These are phyloP conservation scores for Podargus strigoides DNA, from an alignment of 2,797 vertebrate genomes.

Conservation along the genomic window DNA sequence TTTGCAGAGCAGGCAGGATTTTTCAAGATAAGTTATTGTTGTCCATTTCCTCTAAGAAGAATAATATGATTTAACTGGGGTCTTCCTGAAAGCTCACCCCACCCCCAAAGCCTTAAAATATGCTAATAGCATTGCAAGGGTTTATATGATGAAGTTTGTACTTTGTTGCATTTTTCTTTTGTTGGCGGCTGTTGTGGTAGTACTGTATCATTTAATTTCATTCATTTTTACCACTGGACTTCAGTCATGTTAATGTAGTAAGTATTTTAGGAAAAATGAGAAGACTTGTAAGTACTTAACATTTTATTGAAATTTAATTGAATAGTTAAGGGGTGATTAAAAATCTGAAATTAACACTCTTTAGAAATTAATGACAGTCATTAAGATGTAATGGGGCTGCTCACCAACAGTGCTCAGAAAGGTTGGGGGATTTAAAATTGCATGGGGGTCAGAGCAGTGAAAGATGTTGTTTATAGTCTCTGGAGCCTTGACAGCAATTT, in stretches of 20 bases:
- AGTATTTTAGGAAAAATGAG: conserved; percentile 85
- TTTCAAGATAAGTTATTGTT: background rate
- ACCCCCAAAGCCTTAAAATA: conserved; percentile 7
- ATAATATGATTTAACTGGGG: background rate
- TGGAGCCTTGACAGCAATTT: conserved; percentile 77
- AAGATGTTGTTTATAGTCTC: conserved; percentile 84
- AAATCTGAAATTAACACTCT: conserved; percentile 89
- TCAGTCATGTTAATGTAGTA: conserved; percentile 80
- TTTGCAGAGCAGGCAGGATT: background rate
- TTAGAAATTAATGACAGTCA: conserved; percentile 89
- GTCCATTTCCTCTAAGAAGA: background rate
- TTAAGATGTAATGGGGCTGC: conserved; percentile 93
- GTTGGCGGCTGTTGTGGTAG: conserved; percentile 60
- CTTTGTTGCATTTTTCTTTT: conserved; percentile 43
- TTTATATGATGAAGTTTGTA: conserved; percentile 25
- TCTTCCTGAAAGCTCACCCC: background rate
- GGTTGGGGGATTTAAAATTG: conserved; percentile 89
- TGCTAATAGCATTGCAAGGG: background rate
- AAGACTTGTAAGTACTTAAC: conserved; percentile 86
- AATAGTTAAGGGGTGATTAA: conserved; percentile 90
- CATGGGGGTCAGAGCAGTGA: conserved; percentile 84
- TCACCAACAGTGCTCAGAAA: conserved; percentile 83
- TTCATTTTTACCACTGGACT: conserved; percentile 77
- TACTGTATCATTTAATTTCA: conserved; percentile 71
- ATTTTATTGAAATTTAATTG: conserved; percentile 91